Conservation (phyloP, 2,888 invertebrate genomes). For the Syrista parreyssii region DNA sequence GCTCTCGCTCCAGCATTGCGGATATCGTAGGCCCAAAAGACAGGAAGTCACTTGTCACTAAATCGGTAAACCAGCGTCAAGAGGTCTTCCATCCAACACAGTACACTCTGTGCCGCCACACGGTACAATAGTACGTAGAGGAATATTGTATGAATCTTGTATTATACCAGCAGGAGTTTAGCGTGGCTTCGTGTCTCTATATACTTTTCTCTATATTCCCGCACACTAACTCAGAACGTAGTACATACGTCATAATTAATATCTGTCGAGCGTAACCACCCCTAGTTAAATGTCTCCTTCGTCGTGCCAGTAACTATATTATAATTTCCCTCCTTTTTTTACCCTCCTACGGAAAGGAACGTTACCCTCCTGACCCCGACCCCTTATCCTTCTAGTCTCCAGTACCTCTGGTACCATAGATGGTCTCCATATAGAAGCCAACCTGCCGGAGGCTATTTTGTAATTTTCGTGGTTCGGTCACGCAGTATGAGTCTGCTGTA, state of each 20-base stretch:
- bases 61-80: not conserved
- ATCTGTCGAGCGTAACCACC: constrained; percentile 7
- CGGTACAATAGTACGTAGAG: no score
- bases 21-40: not conserved
- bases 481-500: constrained; percentile 41
- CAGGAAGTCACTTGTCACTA: not conserved
- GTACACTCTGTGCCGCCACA: no score
- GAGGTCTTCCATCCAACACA: not conserved
- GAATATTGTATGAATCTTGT: not conserved
- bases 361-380: not conserved
- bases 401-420: not conserved
- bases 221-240: not conserved
- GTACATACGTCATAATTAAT: constrained; percentile 1
- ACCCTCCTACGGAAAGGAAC: not conserved
- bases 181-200: not conserved
- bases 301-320: constrained; percentile 20
- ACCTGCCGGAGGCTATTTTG: constrained; percentile 34
- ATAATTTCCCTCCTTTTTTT: constrained; percentile 17
- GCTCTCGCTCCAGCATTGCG: not conserved
- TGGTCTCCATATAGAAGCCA: not conserved
- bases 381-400: not conserved
- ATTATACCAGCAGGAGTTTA: not conserved
- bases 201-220: not conserved
- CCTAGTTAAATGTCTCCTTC: constrained; percentile 18
- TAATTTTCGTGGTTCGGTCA: constrained; percentile 49